Evolutionary conservation across 1,140 invertebrate species (phyloP).

Genomic region (Nymphalis io): DNA sequence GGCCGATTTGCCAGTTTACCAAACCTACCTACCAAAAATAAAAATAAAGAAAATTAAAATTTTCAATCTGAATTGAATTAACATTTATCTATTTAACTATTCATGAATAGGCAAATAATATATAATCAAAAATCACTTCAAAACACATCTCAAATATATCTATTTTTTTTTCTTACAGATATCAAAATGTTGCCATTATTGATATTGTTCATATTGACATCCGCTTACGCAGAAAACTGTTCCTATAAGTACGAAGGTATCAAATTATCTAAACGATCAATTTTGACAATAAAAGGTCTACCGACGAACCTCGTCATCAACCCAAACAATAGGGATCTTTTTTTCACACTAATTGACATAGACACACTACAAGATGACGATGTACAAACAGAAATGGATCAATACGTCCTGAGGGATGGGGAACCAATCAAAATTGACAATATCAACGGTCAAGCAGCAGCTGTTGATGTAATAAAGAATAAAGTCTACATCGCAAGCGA

Average conservation of each 20-base stretch:
- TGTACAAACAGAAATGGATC: conserved; percentile 74
- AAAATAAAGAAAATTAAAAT: too few species aligned
- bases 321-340: conserved; percentile 56
- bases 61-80: too few species aligned
- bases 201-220: conserved; percentile 45
- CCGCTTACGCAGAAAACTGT: conserved; percentile 55
- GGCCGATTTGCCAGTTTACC: too few species aligned
- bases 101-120: too few species aligned
- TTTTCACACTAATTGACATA: conserved; percentile 70
- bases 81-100: too few species aligned
- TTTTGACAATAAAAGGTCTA: conserved; percentile 68
- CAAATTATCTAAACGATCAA: conserved; percentile 50
- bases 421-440: conserved; percentile 65
- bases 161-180: conserved; percentile 50
- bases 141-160: background rate
- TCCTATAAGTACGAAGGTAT: conserved; percentile 53
- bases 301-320: conserved; percentile 68
- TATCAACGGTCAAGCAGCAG: conserved; percentile 65
- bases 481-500: conserved; percentile 69
- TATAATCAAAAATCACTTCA: too few species aligned
- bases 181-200: conserved; percentile 57
- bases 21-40: too few species aligned
- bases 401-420: conserved; percentile 61
- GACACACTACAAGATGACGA: conserved; percentile 65
- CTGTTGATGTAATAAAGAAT: conserved; percentile 59